Base-by-base conservation (phyloP, 2,797 vertebrate species). In the Danio aesculapii region DNA sequence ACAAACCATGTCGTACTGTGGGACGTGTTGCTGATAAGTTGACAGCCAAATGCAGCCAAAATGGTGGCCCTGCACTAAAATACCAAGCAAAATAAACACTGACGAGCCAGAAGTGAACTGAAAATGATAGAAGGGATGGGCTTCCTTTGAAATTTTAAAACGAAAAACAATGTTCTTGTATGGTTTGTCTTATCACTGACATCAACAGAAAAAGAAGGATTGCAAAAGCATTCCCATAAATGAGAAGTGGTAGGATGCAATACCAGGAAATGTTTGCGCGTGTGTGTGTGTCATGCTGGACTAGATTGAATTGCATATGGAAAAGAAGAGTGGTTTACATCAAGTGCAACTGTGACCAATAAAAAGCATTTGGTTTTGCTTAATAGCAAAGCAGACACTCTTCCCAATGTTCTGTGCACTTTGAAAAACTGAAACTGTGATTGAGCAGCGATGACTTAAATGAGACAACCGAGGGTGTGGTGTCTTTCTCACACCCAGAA, bases 241-340 rank as follows among this genome's bases (percentile, higher is more conserved):
- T 83, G 0, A 83, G 86, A 88, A 83, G 87, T 85, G 88, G 88
- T 75, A 80, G 82, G 77, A 87, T 71, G 88, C 86, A 70, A 81
- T 87, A 88, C 87, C 67, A 92, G 92, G 92, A 94, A 95, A 91
- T 79, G 30, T 75, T 68, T 68, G 84, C 61, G 47, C 74, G 89
- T 88, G 50, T 79, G 82, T 87, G 89, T 88, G 90, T 92, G 85
- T 90, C 91, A 91, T 86, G 91, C 90, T 92, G 90, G 92, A 94
- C 92, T 90, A 91, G 87, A 91, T 91, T 91, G 90, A 92, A 91
- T 87, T 90, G 19, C 8, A 3, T 57, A 58, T 14, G 8, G 46
- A 14, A 41, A 92, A 91, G 90, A 89, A 89, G 87, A 88, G 67
- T 87, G 87, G 91, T 91, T 92, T 93, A 92, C 66, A 46, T 17